Percentiles rank a stretch among this genome's conserved stretches.
These are phyloP conservation scores for Ptychadena robeensis DNA, from an alignment of 2,797 vertebrate genomes.

Conservation along the genomic window DNA sequence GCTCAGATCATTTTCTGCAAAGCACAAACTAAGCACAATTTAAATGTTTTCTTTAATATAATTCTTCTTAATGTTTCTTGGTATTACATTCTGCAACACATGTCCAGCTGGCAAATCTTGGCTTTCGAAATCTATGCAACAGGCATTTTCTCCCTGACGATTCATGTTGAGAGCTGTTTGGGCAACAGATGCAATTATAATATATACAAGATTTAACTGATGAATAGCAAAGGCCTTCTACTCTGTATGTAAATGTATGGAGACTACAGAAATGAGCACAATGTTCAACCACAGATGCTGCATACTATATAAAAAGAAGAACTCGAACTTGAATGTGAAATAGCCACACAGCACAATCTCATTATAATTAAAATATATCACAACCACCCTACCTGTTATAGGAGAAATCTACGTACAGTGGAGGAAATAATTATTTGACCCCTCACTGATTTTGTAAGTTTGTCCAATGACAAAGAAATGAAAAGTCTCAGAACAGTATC, in stretches of 20 bases:
- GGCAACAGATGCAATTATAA: background rate
- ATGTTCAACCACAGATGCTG: background rate
- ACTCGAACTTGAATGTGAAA: background rate
- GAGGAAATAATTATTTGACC: no score
- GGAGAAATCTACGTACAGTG: background rate
- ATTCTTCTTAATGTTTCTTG: background rate
- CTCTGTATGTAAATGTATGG: background rate
- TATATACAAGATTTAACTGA: background rate
- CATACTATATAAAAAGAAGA: background rate
- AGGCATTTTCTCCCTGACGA: background rate
- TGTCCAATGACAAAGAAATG: no score
- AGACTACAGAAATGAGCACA: background rate
- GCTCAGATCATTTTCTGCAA: constrained; percentile 9
- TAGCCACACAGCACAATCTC: background rate
- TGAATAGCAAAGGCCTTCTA: background rate
- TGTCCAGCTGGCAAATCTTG: background rate
- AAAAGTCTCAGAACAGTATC: no score
- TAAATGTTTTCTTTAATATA: background rate
- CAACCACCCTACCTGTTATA: background rate
- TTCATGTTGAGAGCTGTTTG: background rate
- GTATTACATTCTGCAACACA: background rate
- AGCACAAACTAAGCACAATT: constrained; percentile 10
- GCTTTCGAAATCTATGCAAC: constrained; percentile 4
- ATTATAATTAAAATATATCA: background rate
- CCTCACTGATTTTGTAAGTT: no score